Percentiles rank a stretch among this genome's conserved stretches.
phyloP scores from a whole-genome alignment of 2,113 vertebrate genomes.

The Girardinichthys multiradiatus region DNA sequence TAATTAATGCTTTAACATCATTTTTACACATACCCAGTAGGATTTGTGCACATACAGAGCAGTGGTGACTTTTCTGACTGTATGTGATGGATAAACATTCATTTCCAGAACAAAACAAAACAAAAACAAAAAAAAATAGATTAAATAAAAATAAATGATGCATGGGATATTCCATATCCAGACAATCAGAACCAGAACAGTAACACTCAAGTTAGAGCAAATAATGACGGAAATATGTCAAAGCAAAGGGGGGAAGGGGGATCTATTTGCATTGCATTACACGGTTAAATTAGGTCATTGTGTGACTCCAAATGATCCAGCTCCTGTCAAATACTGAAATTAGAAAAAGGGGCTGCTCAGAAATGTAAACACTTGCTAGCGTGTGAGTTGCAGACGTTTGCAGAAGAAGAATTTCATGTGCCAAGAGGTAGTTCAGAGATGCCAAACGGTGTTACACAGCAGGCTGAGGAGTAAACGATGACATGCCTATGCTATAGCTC shows the following conservation, averaged over 20 bases:
- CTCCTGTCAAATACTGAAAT: neutral
- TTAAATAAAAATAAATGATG: constrained; percentile 50
- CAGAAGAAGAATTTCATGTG: constrained; percentile 2
- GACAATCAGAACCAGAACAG: constrained; percentile 20
- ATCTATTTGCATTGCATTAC: constrained; percentile 17
- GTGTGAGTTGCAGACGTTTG: neutral
- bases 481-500: constrained; percentile 21
- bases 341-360: neutral
- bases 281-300: constrained; percentile 4
- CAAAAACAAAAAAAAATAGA: constrained; percentile 14
- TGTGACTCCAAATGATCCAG: neutral
- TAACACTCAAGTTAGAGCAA: constrained; percentile 7
- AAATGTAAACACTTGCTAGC: constrained; percentile 13
- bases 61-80: constrained; percentile 47
- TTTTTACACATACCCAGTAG: constrained; percentile 62
- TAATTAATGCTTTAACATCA: constrained; percentile 42
- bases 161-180: constrained; percentile 25
- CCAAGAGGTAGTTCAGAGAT: constrained; percentile 11
- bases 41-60: constrained; percentile 55
- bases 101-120: constrained; percentile 42
- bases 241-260: neutral
- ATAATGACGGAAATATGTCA: constrained; percentile 6
- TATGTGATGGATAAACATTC: constrained; percentile 44
- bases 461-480: constrained; percentile 22
- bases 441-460: constrained; percentile 21